Conservation (phyloP, 2,888 invertebrate species). For the Hyppa rectilinea region DNA sequence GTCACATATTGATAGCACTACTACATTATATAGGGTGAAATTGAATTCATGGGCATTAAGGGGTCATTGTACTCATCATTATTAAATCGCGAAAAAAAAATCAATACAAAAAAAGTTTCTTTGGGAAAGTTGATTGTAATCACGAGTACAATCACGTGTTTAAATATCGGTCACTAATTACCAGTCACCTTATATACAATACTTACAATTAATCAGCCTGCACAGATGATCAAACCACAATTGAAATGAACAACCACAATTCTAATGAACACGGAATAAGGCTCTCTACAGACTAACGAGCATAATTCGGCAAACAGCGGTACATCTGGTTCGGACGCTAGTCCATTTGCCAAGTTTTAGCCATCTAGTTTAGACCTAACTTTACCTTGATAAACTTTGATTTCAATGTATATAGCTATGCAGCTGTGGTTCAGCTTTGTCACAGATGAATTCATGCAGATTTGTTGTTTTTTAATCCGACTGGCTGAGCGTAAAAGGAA, state of each 20-base stretch:
- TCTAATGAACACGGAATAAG: constrained; percentile 43
- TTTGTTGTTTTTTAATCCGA: not conserved
- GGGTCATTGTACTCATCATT: too few species aligned
- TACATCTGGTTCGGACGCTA: constrained; percentile 45
- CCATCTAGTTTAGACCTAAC: constrained; percentile 19
- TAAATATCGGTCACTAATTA: too few species aligned
- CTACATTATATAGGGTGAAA: too few species aligned
- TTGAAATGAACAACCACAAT: constrained; percentile 41
- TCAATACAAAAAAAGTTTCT: too few species aligned
- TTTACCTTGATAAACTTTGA: constrained; percentile 32
- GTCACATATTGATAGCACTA: not conserved
- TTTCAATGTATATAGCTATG: constrained; percentile 1
- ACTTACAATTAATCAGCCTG: constrained; percentile 26
- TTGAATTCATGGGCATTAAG: too few species aligned
- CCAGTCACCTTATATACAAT: constrained; percentile 5
- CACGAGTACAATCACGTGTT: too few species aligned
- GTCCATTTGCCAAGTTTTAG: constrained; percentile 48
- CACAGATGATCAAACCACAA: constrained; percentile 40
- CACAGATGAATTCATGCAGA: not conserved
- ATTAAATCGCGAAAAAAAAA: too few species aligned
- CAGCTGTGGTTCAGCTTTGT: not conserved
- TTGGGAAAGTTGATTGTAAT: too few species aligned
- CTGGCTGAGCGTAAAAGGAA: not conserved
- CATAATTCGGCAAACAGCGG: constrained; percentile 54
- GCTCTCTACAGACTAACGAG: constrained; percentile 41